Conservation (phyloP, 1,140 invertebrate genomes). For the Andrena cerasifolii region DNA sequence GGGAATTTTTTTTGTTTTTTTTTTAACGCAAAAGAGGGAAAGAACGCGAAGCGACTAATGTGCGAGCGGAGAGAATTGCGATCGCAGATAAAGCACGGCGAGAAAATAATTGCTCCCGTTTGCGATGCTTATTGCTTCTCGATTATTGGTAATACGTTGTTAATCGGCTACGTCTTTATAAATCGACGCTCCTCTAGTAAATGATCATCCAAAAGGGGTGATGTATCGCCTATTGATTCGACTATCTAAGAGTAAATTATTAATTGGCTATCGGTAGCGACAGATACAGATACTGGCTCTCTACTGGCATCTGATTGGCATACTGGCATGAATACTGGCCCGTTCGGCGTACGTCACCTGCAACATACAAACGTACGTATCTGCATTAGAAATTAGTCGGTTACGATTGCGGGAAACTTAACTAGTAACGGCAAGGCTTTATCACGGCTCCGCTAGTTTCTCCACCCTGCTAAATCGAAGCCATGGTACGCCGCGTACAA, state of each 20-base stretch:
- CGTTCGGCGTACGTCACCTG: slow-evolving; percentile 75
- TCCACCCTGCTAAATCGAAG: slow-evolving; percentile 35
- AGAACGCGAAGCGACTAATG: neutral
- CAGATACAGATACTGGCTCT: slow-evolving; percentile 72
- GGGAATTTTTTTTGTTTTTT: neutral
- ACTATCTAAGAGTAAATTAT: slow-evolving; percentile 74
- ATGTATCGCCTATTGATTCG: slow-evolving; percentile 61
- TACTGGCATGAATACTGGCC: slow-evolving; percentile 82
- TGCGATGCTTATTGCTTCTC: slow-evolving; percentile 42
- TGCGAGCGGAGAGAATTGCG: slow-evolving; percentile 7
- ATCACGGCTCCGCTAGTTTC: slow-evolving; percentile 47
- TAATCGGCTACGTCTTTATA: neutral
- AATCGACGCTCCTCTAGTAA: slow-evolving; percentile 10
- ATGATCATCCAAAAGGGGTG: slow-evolving; percentile 23
- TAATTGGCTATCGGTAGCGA: slow-evolving; percentile 72
- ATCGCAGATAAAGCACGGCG: neutral
- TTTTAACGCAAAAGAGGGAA: neutral
- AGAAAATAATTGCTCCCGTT: slow-evolving; percentile 32
- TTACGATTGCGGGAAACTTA: slow-evolving; percentile 33
- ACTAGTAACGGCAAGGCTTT: slow-evolving; percentile 38
- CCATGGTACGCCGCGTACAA: slow-evolving; percentile 5
- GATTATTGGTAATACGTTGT: neutral
- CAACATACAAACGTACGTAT: slow-evolving; percentile 69
- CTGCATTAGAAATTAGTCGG: slow-evolving; percentile 52
- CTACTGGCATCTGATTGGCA: slow-evolving; percentile 78